phyloP scores from a whole-genome alignment of 2,113 vertebrate species.

The Lota lota region DNA sequence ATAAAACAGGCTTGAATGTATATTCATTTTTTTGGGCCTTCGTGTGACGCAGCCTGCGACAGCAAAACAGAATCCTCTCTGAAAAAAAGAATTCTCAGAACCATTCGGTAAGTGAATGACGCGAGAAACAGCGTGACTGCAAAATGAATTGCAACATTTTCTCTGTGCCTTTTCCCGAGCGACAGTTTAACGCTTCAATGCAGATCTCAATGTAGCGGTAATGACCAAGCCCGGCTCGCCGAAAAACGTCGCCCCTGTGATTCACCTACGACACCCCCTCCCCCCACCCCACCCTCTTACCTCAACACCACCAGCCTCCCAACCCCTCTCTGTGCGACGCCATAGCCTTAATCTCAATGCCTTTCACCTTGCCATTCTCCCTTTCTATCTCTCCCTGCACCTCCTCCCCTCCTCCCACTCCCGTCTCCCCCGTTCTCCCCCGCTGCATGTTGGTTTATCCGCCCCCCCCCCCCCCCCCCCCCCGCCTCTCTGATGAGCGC shows the following conservation, averaged over 20 bases:
- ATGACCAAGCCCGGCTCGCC: no score
- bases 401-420: constrained; percentile 20
- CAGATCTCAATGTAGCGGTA: no score
- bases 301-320: neutral
- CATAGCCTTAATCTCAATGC: constrained; percentile 62
- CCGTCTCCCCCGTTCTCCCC: constrained; percentile 9
- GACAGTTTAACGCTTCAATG: no score
- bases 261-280: neutral
- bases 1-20: no score
- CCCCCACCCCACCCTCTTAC: neutral
- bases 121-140: no score
- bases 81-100: no score
- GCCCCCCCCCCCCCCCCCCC: constrained; percentile 19
- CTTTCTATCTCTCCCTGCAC: constrained; percentile 15
- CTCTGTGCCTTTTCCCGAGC: no score
- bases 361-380: constrained; percentile 65
- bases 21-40: no score
- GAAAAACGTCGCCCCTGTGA: neutral
- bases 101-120: no score
- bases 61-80: no score
- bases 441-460: constrained; percentile 62
- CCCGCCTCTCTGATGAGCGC: constrained; percentile 62
- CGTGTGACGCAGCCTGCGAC: no score
- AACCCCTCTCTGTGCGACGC: constrained; percentile 34
- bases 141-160: no score